Percentiles rank a stretch among this genome's conserved stretches.
phyloP scores from a whole-genome alignment of 2,888 invertebrate species.

The Microctonus brassicae region DNA sequence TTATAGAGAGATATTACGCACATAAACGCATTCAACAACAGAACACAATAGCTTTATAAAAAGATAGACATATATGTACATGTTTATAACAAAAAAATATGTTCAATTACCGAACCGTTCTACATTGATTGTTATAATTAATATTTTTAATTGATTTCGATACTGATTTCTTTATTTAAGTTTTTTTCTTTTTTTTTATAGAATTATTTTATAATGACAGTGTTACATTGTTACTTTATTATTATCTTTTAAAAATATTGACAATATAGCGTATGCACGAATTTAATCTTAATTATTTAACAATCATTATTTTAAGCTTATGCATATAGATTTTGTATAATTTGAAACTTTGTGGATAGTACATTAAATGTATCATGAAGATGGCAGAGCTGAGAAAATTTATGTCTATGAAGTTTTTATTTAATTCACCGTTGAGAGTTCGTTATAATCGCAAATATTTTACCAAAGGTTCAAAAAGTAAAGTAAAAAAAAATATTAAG shows the following conservation, averaged over 20 bases:
- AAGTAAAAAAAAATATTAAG: constrained; percentile 43
- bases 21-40: background rate
- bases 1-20: background rate
- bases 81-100: background rate
- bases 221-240: background rate
- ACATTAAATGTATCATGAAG: background rate
- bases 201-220: background rate
- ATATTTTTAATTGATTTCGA: background rate
- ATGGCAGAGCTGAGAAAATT: background rate
- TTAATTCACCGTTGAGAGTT: background rate
- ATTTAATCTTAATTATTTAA: background rate
- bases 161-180: background rate
- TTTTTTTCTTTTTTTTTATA: background rate
- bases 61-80: background rate
- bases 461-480: constrained; percentile 61
- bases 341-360: background rate
- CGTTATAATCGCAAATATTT: constrained; percentile 45
- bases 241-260: background rate
- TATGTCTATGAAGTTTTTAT: background rate
- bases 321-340: background rate
- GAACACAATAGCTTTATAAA: too few relatives aligned
- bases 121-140: background rate
- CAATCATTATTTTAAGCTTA: background rate
- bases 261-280: background rate
- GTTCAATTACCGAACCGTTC: background rate